Evolutionary conservation across 1,140 invertebrate species (phyloP).

Genomic region (Charaxes varanes): DNA sequence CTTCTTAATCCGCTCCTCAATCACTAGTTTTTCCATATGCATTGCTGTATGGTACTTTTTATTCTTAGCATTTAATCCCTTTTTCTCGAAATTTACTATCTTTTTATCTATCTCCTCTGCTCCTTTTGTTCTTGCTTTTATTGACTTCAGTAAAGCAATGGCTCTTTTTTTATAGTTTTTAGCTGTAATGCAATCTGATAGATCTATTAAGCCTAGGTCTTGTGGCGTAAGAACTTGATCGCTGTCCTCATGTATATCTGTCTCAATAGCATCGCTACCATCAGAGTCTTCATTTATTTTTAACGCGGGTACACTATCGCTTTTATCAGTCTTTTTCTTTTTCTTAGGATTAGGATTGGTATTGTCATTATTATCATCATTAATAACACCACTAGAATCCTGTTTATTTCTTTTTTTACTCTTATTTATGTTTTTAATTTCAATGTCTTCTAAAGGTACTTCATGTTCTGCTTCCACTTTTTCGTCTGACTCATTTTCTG

Average conservation of each 20-base stretch:
- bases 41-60: slow-evolving; percentile 53
- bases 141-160: slow-evolving; percentile 31
- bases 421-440: slow-evolving; percentile 24
- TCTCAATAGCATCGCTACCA: slow-evolving; percentile 51
- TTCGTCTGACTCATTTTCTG: slow-evolving; percentile 7
- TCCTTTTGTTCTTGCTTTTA: slow-evolving; percentile 32
- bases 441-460: too few species aligned
- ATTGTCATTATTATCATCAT: slow-evolving; percentile 3
- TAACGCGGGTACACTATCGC: slow-evolving; percentile 3
- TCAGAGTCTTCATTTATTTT: slow-evolving; percentile 27
- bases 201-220: slow-evolving; percentile 41
- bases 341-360: slow-evolving; percentile 8
- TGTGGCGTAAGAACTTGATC: slow-evolving; percentile 35
- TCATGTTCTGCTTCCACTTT: too few species aligned
- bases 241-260: slow-evolving; percentile 40
- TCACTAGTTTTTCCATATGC: slow-evolving; percentile 39
- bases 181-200: slow-evolving; percentile 35
- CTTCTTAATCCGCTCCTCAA: slow-evolving; percentile 36
- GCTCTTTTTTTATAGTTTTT: slow-evolving; percentile 44
- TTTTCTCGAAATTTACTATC: slow-evolving; percentile 37
- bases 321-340: slow-evolving; percentile 15
- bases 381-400: too few species aligned
- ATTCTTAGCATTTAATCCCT: slow-evolving; percentile 38
- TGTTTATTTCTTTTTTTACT: too few species aligned
- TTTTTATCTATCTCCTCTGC: slow-evolving; percentile 39